phyloP scores from a whole-genome alignment of 2,797 vertebrate genomes.

The Triplophysa bombifrons region DNA sequence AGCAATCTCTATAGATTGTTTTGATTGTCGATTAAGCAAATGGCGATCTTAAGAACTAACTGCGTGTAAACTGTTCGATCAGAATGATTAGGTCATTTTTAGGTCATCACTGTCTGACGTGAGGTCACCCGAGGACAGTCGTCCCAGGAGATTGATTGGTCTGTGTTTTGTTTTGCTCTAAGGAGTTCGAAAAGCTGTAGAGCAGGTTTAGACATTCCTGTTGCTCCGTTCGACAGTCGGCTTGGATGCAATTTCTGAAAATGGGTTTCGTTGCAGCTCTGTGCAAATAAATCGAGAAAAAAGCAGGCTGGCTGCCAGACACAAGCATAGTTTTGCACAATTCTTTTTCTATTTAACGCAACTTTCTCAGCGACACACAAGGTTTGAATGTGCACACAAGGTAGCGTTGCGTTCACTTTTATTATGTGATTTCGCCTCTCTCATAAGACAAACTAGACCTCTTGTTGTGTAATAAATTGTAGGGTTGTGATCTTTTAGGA shows the following conservation, averaged over 20 bases:
- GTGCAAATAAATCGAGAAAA: slow-evolving; percentile 14
- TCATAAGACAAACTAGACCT: not conserved
- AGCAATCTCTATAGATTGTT: too few relatives aligned
- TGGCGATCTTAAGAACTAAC: not conserved
- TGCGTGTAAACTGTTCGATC: slow-evolving; percentile 10
- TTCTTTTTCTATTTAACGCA: slow-evolving; percentile 50
- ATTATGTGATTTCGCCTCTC: not conserved
- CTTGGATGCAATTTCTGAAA: slow-evolving; percentile 37
- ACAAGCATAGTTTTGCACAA: slow-evolving; percentile 33
- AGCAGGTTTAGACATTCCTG: slow-evolving; percentile 36
- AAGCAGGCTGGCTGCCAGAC: slow-evolving; percentile 13
- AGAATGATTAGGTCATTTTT: not conserved
- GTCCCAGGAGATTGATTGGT: not conserved
- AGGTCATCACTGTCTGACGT: not conserved
- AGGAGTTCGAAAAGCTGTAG: slow-evolving; percentile 28
- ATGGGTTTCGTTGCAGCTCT: slow-evolving; percentile 34
- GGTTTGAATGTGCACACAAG: not conserved
- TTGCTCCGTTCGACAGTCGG: slow-evolving; percentile 23
- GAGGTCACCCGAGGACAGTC: not conserved
- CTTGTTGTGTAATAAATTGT: not conserved
- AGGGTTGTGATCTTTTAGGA: slow-evolving; percentile 1
- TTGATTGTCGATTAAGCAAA: not conserved
- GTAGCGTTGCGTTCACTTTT: not conserved
- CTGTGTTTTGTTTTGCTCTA: not conserved
- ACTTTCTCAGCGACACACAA: slow-evolving; percentile 28